These are phyloP conservation scores for Dichetophora obliterata DNA, from an alignment of 2,888 invertebrate genomes.

Conservation along the genomic window DNA sequence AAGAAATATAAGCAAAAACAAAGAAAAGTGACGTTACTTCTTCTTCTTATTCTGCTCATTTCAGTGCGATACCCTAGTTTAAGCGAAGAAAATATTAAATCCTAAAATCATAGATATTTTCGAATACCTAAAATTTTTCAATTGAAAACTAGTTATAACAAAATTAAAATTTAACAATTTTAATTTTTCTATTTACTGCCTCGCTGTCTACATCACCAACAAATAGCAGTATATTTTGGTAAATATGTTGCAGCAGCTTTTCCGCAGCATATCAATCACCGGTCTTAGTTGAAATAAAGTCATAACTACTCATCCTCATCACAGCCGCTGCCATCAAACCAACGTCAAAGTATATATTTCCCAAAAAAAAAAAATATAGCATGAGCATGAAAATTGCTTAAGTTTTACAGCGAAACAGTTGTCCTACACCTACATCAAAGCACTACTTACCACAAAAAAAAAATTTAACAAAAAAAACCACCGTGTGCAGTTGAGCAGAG, in stretches of 20 bases:
- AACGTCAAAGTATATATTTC: too few relatives aligned
- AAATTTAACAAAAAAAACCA: too few relatives aligned
- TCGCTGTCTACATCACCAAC: background rate
- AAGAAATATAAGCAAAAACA: background rate
- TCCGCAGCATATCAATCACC: conserved; percentile 26
- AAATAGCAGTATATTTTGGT: conserved; percentile 5
- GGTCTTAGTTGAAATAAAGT: conserved; percentile 32
- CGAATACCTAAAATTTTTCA: background rate
- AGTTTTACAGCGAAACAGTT: conserved; percentile 33
- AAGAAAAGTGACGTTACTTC: conserved; percentile 9
- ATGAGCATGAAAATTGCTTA: conserved; percentile 26
- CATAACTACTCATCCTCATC: conserved; percentile 12
- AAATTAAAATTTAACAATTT: conserved; percentile 5
- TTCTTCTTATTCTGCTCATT: too few relatives aligned
- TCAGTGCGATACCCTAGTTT: background rate
- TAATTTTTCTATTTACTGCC: background rate
- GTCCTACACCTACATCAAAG: conserved; percentile 34
- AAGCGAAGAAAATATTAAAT: too few relatives aligned
- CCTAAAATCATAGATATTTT: too few relatives aligned
- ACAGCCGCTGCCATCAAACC: background rate
- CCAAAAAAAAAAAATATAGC: background rate
- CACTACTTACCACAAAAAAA: too few relatives aligned
- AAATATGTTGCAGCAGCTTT: conserved; percentile 30
- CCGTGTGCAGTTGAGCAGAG: conserved; percentile 14
- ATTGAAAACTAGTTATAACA: background rate